Conservation (phyloP, 2,797 vertebrate genomes). For the Hippoglossus hippoglossus region DNA sequence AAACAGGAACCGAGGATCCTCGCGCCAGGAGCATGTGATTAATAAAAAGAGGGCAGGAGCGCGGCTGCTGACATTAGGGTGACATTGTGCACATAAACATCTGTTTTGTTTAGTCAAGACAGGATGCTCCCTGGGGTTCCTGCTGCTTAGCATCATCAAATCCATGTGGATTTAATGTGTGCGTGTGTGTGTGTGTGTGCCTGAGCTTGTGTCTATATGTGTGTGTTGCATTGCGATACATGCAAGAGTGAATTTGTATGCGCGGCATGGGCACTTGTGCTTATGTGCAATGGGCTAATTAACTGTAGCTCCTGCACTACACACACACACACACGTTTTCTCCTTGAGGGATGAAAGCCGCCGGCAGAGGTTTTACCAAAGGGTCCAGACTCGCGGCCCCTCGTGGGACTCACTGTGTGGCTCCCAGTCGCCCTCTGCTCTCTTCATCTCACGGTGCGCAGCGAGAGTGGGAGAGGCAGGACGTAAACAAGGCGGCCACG, state of each 20-base stretch:
- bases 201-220: conserved; percentile 18
- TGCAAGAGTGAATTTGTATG: conserved; percentile 32
- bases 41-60: conserved; percentile 44
- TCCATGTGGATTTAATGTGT: conserved; percentile 54
- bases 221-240: conserved; percentile 33
- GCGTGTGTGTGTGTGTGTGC: conserved; percentile 8
- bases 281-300: conserved; percentile 52
- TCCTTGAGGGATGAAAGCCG: conserved; percentile 39
- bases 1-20: conserved; percentile 12
- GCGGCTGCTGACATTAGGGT: conserved; percentile 61
- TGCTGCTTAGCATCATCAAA: conserved; percentile 62
- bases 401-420: conserved; percentile 23
- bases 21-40: conserved; percentile 20
- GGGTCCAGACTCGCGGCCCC: conserved; percentile 41
- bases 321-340: conserved; percentile 16
- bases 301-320: conserved; percentile 20
- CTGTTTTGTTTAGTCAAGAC: conserved; percentile 75
- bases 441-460: conserved; percentile 25
- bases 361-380: conserved; percentile 44
- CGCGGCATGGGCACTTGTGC: background rate
- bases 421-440: background rate
- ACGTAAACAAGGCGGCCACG: conserved; percentile 57
- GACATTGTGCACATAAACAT: conserved; percentile 71
- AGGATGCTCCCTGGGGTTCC: conserved; percentile 64
- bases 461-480: conserved; percentile 25